These are phyloP conservation scores for Parochlus steinenii DNA, from an alignment of 2,888 invertebrate species.

Conservation along the genomic window DNA sequence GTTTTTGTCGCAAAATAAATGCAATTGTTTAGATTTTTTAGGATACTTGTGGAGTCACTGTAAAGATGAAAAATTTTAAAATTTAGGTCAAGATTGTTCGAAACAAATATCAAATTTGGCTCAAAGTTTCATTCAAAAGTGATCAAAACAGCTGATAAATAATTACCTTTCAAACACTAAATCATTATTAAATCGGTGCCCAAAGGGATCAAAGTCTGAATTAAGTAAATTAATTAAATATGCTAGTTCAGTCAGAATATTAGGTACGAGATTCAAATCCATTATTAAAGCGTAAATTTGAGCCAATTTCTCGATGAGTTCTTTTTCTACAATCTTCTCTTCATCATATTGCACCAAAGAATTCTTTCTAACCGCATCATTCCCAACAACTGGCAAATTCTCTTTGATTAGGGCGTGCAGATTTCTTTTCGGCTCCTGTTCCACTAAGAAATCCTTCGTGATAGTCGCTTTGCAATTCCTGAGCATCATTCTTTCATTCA, in stretches of 20 bases:
- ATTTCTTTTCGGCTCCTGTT: constrained; percentile 13
- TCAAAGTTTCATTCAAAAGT: constrained; percentile 8
- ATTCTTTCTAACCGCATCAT: not conserved
- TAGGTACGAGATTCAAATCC: constrained; percentile 25
- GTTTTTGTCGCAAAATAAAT: constrained; percentile 58
- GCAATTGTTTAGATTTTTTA: constrained; percentile 45
- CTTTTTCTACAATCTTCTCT: constrained; percentile 17
- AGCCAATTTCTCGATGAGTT: constrained; percentile 20
- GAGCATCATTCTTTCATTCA: constrained; percentile 22
- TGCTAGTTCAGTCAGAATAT: constrained; percentile 26
- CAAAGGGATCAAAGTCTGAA: constrained; percentile 11
- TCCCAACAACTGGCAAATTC: constrained; percentile 2
- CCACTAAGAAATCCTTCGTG: constrained; percentile 20
- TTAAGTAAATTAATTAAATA: constrained; percentile 25
- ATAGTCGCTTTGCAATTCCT: constrained; percentile 22
- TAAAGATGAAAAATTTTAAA: not conserved
- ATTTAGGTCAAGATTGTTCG: not conserved
- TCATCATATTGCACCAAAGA: constrained; percentile 16
- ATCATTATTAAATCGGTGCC: not conserved
- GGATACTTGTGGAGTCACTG: constrained; percentile 18
- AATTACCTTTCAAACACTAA: not conserved
- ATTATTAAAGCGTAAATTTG: constrained; percentile 25
- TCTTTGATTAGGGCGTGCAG: constrained; percentile 6
- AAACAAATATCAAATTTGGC: constrained; percentile 1
- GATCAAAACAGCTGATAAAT: not conserved